Base-by-base conservation (phyloP, 2,888 invertebrate species). In the Syrphus vitripennis region DNA sequence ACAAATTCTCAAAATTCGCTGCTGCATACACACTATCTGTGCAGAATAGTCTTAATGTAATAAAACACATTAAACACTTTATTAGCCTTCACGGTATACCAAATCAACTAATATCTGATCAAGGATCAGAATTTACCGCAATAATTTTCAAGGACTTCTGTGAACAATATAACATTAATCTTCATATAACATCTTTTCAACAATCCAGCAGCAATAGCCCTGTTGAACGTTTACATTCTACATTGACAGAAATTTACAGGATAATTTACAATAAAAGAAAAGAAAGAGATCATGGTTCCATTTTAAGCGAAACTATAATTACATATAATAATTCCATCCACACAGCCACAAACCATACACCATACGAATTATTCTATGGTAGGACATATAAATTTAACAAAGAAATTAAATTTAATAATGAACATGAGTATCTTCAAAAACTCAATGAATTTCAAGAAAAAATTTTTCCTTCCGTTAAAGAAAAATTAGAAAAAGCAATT, bases 391-490 rank as follows among this genome's bases (percentile, higher is more conserved):
- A 42, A 40, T 70, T 70, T 40, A 26, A 2, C 16, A 50, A 69
- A 21, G 53, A 21, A 12, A 21, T 21, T 37, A n/a, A 37, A 3
- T 42, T 42, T 26, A 14, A 24, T 2, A 42, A 63, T 2, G 24
- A 53, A 50, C 67, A 67, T 9, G 48, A 67, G 9, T 67, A 67
- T 9, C 45, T 42, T 9, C 7, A 9, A 12, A 70, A 70, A 40
- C 55, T 70, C 5, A 70, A 55, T 37, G 53, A 70, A 55, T 70
- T 53, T n/a, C n/a, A n/a, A n/a, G n/a, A n/a, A n/a, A n/a, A n/a
- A n/a, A n/a, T n/a, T n/a, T n/a, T n/a, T n/a, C n/a, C n/a, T n/a
- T n/a, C n/a, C n/a, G n/a, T n/a, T n/a, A n/a, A n/a, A n/a, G n/a
- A n/a, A n/a, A n/a, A 9, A 9, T 40, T 12, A 40, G 4, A n/a